Evolutionary conservation across 2,797 vertebrate genomes (phyloP).

Genomic region (Lithobates sylvaticus): DNA sequence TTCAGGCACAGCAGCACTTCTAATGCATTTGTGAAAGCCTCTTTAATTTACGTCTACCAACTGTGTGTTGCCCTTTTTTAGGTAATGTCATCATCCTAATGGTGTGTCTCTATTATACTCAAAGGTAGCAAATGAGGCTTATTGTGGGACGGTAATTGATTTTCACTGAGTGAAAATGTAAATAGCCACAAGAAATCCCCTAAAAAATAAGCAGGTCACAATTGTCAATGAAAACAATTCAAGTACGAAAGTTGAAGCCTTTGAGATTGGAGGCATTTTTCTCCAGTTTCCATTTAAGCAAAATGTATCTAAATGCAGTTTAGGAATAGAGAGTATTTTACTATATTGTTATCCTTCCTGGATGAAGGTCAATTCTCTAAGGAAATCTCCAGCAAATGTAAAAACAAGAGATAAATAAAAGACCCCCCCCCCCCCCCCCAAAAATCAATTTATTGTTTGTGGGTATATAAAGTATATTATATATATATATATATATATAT

Average conservation of each 20-base stretch:
- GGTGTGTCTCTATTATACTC: constrained; percentile 96
- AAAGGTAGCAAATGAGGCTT: constrained; percentile 97
- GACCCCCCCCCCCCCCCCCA: too few relatives aligned
- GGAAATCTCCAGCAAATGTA: too few relatives aligned
- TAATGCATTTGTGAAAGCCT: constrained; percentile 88
- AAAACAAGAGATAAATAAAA: too few relatives aligned
- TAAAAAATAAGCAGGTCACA: constrained; percentile 80
- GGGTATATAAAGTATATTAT: too few relatives aligned
- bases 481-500: too few relatives aligned
- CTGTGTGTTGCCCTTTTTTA: constrained; percentile 95
- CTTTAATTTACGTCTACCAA: constrained; percentile 95
- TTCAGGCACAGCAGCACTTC: constrained; percentile 92
- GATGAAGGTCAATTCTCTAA: too few relatives aligned
- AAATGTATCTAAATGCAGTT: constrained; percentile 40
- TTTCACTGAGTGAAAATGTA: constrained; percentile 87
- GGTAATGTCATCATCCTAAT: constrained; percentile 96
- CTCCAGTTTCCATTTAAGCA: constrained; percentile 14
- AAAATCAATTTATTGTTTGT: too few relatives aligned
- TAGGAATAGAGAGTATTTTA: not conserved
- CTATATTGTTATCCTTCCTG: not conserved
- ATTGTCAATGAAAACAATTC: constrained; percentile 74
- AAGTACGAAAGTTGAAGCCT: constrained; percentile 73
- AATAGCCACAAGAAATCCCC: constrained; percentile 83
- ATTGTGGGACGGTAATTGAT: constrained; percentile 89
- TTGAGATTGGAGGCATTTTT: constrained; percentile 12